phyloP scores from a whole-genome alignment of 2,797 vertebrate genomes.

The Dromococcyx pavoninus region DNA sequence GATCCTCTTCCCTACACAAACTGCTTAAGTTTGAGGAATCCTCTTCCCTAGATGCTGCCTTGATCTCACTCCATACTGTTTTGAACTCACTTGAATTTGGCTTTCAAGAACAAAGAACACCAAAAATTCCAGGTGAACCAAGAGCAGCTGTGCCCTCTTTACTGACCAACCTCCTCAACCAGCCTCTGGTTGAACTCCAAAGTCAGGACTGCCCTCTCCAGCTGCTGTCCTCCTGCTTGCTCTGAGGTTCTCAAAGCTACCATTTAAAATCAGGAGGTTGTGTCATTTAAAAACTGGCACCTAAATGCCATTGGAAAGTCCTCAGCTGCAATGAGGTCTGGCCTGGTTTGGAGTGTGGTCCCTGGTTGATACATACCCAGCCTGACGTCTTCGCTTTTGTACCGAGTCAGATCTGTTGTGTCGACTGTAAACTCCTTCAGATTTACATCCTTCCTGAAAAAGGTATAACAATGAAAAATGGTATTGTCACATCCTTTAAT shows the following conservation, averaged over 20 bases:
- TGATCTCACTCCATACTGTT: neutral
- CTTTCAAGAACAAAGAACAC: neutral
- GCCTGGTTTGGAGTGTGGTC: neutral
- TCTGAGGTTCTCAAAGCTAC: neutral
- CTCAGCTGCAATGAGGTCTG: neutral
- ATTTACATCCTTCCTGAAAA: slow-evolving; percentile 78
- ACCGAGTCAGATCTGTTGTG: slow-evolving; percentile 79
- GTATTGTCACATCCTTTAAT: neutral
- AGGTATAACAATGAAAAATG: neutral
- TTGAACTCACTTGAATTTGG: neutral
- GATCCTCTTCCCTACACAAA: neutral
- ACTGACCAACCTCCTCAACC: neutral
- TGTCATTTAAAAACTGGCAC: neutral
- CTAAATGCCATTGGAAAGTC: neutral
- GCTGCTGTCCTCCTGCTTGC: neutral
- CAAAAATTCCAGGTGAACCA: neutral
- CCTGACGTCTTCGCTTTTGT: slow-evolving; percentile 82
- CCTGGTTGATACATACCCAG: slow-evolving; percentile 79
- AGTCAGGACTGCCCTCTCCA: neutral
- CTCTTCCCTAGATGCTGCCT: neutral
- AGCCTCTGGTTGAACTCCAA: neutral
- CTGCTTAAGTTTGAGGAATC: neutral
- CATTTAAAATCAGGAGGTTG: neutral
- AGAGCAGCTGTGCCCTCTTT: neutral
- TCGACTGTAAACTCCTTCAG: slow-evolving; percentile 79